Base-by-base conservation (phyloP, 1,140 invertebrate species). In the Drosophila biarmipes region DNA sequence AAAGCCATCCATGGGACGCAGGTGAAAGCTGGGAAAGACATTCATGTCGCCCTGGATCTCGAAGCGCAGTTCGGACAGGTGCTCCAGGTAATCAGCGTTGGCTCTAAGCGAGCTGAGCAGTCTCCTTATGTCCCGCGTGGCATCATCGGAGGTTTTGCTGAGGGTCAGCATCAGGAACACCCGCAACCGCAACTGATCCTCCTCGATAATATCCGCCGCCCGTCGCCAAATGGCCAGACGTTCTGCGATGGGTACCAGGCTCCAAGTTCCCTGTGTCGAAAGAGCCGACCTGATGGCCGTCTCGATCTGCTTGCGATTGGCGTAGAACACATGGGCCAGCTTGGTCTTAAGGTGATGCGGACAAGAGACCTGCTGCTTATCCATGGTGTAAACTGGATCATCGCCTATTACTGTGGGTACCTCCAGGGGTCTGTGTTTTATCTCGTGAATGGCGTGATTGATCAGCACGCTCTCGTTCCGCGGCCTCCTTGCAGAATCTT, bases 81-180 rank as follows among this genome's bases (percentile, higher is more conserved):
- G 71, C 92, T 97, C 96, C 2, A 97, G 94, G 93, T 97, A 99
- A 91, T 95, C 97, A 1, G 97, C 96, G 93, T 99, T 98, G 79
- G 99, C 97, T 43, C 96, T 93, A 68, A 99, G 96, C 92, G 99
- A 99, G 92, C 99, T 98, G 59, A 98, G 96, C 11, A 99, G 93
- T 92, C 99, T 98, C 31, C 96, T 96, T 17, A 98, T 96, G 93
- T 99, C 99, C 53, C 99, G 98, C 93, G 99, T 98, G 6, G 98
- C 98, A 93, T 99, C 98, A 15, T 98, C 95, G 1, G 96, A 95
- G 19, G 97, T 98, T 92, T 99, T 99, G 7, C 95, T 96, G 92
- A 99, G 98, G 1, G 98, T 98, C 8, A 99, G 92, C 97, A 99
- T 99, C 1, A 98, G 99, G 0, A 98, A 94, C 2, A 98, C 98